Evolutionary conservation across 2,888 invertebrate species (phyloP).

Genomic region (Coleophora flavipennella): DNA sequence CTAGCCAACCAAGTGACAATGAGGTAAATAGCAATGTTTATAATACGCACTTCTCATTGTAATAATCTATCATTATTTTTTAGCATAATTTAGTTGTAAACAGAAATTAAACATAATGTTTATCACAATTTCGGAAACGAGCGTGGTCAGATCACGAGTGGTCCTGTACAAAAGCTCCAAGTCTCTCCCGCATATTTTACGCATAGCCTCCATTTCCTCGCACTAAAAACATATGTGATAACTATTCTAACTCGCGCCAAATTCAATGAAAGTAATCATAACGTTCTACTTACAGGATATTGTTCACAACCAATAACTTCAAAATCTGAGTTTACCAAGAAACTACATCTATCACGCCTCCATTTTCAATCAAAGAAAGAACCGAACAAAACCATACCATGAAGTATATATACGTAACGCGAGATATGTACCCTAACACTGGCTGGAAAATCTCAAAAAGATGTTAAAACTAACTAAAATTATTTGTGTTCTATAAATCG

Average conservation of each 20-base stretch:
- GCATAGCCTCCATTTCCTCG: constrained; percentile 27
- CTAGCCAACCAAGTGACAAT: no score
- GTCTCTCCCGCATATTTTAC: constrained; percentile 68
- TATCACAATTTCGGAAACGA: constrained; percentile 20
- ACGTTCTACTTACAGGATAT: constrained; percentile 40
- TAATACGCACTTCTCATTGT: no score
- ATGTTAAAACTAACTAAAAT: no score
- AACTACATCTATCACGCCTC: constrained; percentile 62
- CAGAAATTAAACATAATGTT: no score
- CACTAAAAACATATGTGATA: constrained; percentile 23
- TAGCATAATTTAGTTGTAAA: no score
- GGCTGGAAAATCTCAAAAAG: not conserved
- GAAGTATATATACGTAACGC: constrained; percentile 25
- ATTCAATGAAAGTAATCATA: constrained; percentile 39
- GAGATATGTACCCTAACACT: constrained; percentile 21
- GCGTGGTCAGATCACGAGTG: constrained; percentile 45
- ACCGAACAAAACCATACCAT: constrained; percentile 58
- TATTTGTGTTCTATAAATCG: not conserved
- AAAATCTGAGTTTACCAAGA: constrained; percentile 55
- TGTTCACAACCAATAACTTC: constrained; percentile 53
- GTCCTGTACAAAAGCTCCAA: constrained; percentile 40
- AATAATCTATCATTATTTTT: no score
- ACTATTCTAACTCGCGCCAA: constrained; percentile 29
- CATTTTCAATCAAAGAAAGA: constrained; percentile 71
- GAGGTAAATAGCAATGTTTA: no score